Evolutionary conservation across 2,888 invertebrate genomes (phyloP).

Genomic region (Gonocerus acuteangulatus): DNA sequence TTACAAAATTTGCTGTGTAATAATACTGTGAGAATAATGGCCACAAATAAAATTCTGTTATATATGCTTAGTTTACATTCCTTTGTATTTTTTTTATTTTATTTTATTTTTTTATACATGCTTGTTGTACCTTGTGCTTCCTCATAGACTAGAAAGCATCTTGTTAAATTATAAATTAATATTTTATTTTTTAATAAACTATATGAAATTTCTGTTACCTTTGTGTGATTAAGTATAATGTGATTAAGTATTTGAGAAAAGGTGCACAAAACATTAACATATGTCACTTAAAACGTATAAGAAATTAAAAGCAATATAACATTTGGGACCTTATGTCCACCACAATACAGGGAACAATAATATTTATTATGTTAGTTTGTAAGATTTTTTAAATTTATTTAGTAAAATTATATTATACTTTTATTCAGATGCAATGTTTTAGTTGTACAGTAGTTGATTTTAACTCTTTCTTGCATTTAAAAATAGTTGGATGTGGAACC

Average conservation of each 20-base stretch:
- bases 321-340: conserved; percentile 12
- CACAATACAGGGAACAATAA: conserved; percentile 23
- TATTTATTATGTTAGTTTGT: conserved; percentile 11
- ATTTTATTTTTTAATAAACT: neutral
- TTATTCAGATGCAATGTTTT: no score
- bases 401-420: no score
- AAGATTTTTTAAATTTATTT: neutral
- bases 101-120: neutral
- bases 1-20: no score
- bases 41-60: no score
- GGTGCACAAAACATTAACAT: neutral
- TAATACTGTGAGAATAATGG: no score
- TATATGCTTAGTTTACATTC: no score
- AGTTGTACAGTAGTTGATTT: no score
- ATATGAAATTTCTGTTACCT: neutral
- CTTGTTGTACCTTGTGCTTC: conserved; percentile 1
- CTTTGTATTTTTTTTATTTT: no score
- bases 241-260: neutral
- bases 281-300: neutral
- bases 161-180: neutral
- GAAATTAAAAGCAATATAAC: conserved; percentile 11
- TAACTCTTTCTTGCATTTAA: no score
- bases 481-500: no score
- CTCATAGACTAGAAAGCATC: neutral
- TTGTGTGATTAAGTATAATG: neutral